A percentile compares a stretch with the other conserved stretches of the same genome.
Evolutionary conservation across 2,113 vertebrate species (phyloP).

Genomic region (Leptobrachium leishanense): DNA sequence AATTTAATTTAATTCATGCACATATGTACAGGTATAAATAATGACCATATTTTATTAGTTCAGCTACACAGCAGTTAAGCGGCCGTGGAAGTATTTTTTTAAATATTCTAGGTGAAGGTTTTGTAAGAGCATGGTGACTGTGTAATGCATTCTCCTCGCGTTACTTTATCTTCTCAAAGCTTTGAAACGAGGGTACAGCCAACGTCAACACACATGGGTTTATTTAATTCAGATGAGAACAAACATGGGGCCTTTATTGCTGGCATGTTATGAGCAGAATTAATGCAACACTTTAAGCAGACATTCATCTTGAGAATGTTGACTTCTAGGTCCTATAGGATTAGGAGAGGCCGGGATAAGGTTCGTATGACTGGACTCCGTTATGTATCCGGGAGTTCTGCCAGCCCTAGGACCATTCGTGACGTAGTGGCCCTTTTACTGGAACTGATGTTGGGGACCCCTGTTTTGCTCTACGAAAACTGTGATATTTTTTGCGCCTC

Average conservation of each 20-base stretch:
- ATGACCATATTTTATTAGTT: too few relatives aligned
- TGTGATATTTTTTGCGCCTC: too few relatives aligned
- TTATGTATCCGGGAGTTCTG: too few relatives aligned
- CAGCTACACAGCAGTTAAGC: neutral
- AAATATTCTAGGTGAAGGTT: slow-evolving; percentile 7
- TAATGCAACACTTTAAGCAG: slow-evolving; percentile 3
- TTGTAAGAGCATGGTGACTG: neutral
- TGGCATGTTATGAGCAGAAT: slow-evolving; percentile 5
- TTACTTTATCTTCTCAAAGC: slow-evolving; percentile 6
- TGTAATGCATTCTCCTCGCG: neutral
- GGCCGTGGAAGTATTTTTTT: slow-evolving; percentile 10
- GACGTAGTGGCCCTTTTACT: too few relatives aligned
- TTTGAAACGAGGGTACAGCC: slow-evolving; percentile 20
- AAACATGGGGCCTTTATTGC: neutral
- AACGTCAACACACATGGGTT: slow-evolving; percentile 32
- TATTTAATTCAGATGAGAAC: slow-evolving; percentile 20
- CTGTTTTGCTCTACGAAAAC: too few relatives aligned
- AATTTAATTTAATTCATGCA: too few relatives aligned
- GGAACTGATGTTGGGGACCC: too few relatives aligned
- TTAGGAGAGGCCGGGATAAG: neutral
- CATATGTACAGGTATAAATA: too few relatives aligned
- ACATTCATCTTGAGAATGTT: slow-evolving; percentile 2
- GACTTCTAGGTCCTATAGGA: neutral
- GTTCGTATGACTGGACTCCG: too few relatives aligned
- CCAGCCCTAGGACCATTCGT: too few relatives aligned